Evolutionary conservation across 2,113 vertebrate species (phyloP).

Genomic region (Forbesichthys papilliferus): DNA sequence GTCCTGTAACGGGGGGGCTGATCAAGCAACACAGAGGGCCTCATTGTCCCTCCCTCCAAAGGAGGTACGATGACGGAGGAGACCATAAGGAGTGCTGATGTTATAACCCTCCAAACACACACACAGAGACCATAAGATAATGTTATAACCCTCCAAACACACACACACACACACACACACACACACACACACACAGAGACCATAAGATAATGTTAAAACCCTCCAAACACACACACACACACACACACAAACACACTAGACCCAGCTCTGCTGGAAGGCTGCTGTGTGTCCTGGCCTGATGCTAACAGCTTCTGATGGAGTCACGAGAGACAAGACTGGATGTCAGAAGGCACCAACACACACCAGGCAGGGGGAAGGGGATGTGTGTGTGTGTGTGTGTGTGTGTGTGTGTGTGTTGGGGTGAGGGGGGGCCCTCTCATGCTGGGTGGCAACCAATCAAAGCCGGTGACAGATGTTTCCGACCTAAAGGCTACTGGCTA

Average conservation of each 20-base stretch:
- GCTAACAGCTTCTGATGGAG: no score
- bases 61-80: conserved; percentile 4
- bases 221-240: conserved; percentile 43
- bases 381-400: no score
- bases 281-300: neutral
- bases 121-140: conserved; percentile 9
- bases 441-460: conserved; percentile 26
- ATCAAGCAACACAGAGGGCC: conserved; percentile 43
- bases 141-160: conserved; percentile 2
- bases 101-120: conserved; percentile 10
- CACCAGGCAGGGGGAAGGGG: neutral
- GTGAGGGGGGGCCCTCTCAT: conserved; percentile 16
- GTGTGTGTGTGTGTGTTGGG: no score
- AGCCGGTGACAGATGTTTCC: conserved; percentile 21
- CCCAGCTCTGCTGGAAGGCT: conserved; percentile 2
- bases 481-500: conserved; percentile 19
- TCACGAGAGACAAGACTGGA: conserved; percentile 1
- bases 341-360: conserved; percentile 15
- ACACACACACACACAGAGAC: conserved; percentile 16
- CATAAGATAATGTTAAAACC: conserved; percentile 14
- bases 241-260: neutral
- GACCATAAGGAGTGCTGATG: neutral
- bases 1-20: conserved; percentile 43
- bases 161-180: conserved; percentile 16
- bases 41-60: conserved; percentile 49